Evolutionary conservation across 2,888 invertebrate species (phyloP).

Genomic region (Omphaloscelis lunosa): DNA sequence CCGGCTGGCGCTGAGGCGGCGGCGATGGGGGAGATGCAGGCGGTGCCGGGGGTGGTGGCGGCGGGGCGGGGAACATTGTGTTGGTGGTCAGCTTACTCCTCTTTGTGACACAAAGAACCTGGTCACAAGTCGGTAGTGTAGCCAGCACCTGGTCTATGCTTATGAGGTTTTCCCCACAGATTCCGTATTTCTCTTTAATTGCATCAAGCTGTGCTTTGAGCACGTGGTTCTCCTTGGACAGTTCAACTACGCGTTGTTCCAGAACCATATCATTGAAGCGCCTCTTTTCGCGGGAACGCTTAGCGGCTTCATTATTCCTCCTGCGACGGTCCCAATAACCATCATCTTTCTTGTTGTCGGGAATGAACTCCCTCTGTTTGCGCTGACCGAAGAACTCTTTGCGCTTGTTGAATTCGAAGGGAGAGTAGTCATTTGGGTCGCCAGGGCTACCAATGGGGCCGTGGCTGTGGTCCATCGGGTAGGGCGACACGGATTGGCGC

Average conservation of each 20-base stretch:
- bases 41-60: conserved; percentile 89
- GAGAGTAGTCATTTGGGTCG: conserved; percentile 84
- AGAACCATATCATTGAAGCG: conserved; percentile 99
- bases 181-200: conserved; percentile 97
- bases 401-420: conserved; percentile 92
- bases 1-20: conserved; percentile 90
- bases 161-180: conserved; percentile 96
- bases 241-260: conserved; percentile 97
- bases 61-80: conserved; percentile 89
- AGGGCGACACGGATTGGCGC: conserved; percentile 86
- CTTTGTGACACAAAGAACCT: conserved; percentile 96
- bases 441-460: conserved; percentile 76
- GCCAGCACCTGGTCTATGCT: conserved; percentile 97
- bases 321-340: conserved; percentile 99
- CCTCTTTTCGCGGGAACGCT: conserved; percentile 98
- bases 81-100: conserved; percentile 90
- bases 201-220: conserved; percentile 97
- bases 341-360: conserved; percentile 98
- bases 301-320: conserved; percentile 99
- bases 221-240: conserved; percentile 98
- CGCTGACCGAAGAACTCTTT: conserved; percentile 97
- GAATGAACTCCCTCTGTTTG: conserved; percentile 98
- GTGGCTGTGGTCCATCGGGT: conserved; percentile 87
- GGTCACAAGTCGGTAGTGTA: conserved; percentile 95
- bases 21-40: conserved; percentile 88